Percentiles rank a stretch among this genome's conserved stretches.
Evolutionary conservation across 2,797 vertebrate genomes (phyloP).

Genomic region (Pterois miles): DNA sequence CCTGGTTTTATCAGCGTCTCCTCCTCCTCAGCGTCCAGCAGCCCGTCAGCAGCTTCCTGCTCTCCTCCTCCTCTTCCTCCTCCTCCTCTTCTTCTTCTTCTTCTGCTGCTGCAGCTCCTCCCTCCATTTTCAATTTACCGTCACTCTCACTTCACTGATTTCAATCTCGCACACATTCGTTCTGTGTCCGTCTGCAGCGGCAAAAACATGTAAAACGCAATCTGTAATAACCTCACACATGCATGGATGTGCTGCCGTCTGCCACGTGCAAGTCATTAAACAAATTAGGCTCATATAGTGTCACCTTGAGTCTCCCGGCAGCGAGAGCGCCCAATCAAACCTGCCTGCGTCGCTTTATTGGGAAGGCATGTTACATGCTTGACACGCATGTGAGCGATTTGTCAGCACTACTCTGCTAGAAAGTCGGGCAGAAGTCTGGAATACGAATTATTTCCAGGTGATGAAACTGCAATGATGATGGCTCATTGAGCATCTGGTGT

Average conservation of each 20-base stretch:
- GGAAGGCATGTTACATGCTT: background rate
- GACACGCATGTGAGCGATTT: background rate
- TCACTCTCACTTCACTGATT: slow-evolving; percentile 19
- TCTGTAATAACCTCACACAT: background rate
- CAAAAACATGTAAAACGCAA: background rate
- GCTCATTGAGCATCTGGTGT: background rate
- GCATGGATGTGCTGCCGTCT: background rate
- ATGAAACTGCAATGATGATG: background rate
- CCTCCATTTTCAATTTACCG: slow-evolving; percentile 20
- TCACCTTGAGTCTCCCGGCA: slow-evolving; percentile 24
- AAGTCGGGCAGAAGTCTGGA: background rate
- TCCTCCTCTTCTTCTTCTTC: background rate
- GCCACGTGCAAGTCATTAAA: background rate
- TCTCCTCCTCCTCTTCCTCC: background rate
- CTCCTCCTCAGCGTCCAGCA: too few species aligned
- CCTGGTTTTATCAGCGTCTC: too few species aligned
- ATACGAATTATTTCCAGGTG: background rate
- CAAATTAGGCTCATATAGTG: slow-evolving; percentile 2
- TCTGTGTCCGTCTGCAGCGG: background rate
- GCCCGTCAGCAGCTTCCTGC: too few species aligned
- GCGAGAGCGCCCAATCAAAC: background rate
- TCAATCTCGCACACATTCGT: background rate
- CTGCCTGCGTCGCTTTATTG: background rate
- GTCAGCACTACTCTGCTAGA: background rate
- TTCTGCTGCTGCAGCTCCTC: background rate